These are phyloP conservation scores for Neotoma lepida DNA, from an alignment of 2,113 vertebrate genomes.

Conservation along the genomic window DNA sequence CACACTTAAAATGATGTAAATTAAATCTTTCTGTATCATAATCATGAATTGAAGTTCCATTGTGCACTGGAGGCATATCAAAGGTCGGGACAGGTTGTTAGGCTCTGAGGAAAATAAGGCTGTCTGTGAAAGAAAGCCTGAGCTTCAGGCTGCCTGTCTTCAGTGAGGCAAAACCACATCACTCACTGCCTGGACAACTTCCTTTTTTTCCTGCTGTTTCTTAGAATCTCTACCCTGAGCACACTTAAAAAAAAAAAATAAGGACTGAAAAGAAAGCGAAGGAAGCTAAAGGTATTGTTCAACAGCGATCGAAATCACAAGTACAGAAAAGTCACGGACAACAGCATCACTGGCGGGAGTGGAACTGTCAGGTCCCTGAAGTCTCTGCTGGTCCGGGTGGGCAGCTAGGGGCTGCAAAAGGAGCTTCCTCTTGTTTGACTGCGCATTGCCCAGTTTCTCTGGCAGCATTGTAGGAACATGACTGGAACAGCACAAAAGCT, in stretches of 20 bases:
- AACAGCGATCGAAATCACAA: conserved; percentile 27
- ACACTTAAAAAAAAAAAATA: conserved; percentile 9
- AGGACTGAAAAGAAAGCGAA: neutral
- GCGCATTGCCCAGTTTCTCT: conserved; percentile 50
- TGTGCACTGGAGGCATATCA: neutral
- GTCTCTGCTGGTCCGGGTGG: neutral
- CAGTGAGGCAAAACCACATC: neutral
- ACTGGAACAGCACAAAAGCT: conserved; percentile 70
- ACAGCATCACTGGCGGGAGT: neutral
- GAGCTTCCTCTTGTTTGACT: conserved; percentile 38
- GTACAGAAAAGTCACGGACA: neutral
- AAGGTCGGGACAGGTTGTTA: neutral
- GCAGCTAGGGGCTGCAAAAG: neutral
- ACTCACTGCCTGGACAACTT: neutral
- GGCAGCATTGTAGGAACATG: conserved; percentile 59
- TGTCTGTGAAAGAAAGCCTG: neutral
- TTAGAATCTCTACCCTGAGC: conserved; percentile 41
- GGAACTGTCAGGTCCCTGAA: neutral
- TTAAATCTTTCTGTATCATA: neutral
- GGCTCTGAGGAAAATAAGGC: neutral
- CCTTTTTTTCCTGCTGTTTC: conserved; percentile 36
- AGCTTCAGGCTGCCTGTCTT: neutral
- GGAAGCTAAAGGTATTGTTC: conserved; percentile 30
- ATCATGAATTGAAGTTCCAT: neutral
- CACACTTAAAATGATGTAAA: conserved; percentile 13